These are phyloP conservation scores for Sapayoa aenigma DNA, from an alignment of 2,113 vertebrate genomes.

Conservation along the genomic window DNA sequence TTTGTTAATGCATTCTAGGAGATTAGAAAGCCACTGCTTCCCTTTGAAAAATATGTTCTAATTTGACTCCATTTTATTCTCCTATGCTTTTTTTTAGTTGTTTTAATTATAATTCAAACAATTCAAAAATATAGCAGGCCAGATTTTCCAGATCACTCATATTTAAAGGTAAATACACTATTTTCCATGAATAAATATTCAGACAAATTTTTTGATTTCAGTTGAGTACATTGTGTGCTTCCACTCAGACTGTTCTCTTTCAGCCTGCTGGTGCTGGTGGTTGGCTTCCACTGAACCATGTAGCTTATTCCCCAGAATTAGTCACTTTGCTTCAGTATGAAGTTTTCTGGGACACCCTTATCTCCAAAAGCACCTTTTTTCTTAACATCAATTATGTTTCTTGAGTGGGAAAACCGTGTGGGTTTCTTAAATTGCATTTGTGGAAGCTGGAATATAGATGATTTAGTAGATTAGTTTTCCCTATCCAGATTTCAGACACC, in stretches of 20 bases:
- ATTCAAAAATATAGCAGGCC: not conserved
- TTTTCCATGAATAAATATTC: not conserved
- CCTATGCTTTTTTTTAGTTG: not conserved
- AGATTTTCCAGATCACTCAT: not conserved
- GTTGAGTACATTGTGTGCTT: not conserved
- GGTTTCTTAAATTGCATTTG: not conserved
- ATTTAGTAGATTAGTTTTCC: not conserved
- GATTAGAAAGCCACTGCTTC: not conserved
- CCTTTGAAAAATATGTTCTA: not conserved
- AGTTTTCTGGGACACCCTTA: not conserved
- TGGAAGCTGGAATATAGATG: not conserved
- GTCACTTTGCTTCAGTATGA: not conserved
- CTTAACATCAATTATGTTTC: not conserved
- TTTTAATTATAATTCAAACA: not conserved
- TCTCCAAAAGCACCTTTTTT: not conserved
- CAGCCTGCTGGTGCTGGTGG: not conserved
- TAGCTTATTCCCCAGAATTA: not conserved
- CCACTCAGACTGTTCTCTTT: not conserved
- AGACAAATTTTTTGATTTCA: not conserved
- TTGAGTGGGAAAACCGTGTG: not conserved
- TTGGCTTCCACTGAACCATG: not conserved
- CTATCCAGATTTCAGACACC: not conserved
- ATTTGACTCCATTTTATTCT: not conserved
- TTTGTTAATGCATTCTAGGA: not conserved
- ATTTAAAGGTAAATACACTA: not conserved